Conservation (phyloP, 2,797 vertebrate species). For the Chaunax sp. region DNA sequence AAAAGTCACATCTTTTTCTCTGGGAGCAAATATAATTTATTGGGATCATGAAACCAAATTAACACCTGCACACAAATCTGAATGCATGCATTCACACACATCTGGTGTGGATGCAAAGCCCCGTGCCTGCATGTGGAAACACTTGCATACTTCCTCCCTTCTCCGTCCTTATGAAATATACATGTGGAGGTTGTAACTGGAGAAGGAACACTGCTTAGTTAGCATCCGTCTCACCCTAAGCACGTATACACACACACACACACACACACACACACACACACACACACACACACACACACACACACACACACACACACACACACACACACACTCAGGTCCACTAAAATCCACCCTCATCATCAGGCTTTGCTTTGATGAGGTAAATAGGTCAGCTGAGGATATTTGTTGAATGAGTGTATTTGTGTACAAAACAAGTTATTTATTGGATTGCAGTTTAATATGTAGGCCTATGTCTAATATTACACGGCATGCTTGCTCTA, state of each 20-base stretch:
- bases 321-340: constrained; percentile 29
- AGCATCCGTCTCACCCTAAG: constrained; percentile 5
- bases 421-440: constrained; percentile 15
- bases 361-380: constrained; percentile 47
- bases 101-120: background rate
- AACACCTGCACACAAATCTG: background rate
- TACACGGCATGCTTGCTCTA: constrained; percentile 26
- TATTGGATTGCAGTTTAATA: too few relatives aligned
- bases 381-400: constrained; percentile 55
- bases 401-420: constrained; percentile 27
- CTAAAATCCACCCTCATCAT: constrained; percentile 34
- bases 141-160: background rate
- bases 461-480: constrained; percentile 5
- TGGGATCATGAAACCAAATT: background rate
- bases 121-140: background rate
- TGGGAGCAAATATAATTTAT: background rate
- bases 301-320: constrained; percentile 15
- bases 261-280: constrained; percentile 15
- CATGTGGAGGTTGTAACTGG: constrained; percentile 25
- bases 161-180: constrained; percentile 35
- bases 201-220: constrained; percentile 41
- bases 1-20: too few relatives aligned
- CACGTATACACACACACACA: constrained; percentile 15
- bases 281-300: constrained; percentile 15
- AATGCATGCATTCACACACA: background rate